These are phyloP conservation scores for Melieria omissa DNA, from an alignment of 2,888 invertebrate species.

Conservation along the genomic window DNA sequence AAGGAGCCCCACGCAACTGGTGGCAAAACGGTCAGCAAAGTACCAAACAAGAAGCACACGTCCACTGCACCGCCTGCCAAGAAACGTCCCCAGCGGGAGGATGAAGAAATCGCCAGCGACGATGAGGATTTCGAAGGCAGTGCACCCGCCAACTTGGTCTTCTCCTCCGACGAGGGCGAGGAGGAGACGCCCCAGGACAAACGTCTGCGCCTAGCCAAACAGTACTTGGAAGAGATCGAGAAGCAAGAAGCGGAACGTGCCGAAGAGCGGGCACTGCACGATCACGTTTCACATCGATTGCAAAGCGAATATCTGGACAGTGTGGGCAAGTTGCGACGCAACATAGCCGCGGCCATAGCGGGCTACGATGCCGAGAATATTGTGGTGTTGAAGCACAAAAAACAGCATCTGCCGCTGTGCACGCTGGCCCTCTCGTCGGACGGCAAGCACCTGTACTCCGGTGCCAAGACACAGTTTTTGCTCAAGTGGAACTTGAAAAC, in stretches of 20 bases:
- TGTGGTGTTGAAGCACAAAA: conserved; percentile 76
- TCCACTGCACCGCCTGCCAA: conserved; percentile 59
- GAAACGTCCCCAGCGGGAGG: conserved; percentile 57
- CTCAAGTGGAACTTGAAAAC: conserved; percentile 84
- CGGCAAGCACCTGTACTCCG: conserved; percentile 79
- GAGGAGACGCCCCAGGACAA: conserved; percentile 90
- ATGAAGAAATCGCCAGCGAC: conserved; percentile 75
- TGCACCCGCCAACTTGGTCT: conserved; percentile 46
- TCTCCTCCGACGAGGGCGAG: conserved; percentile 61
- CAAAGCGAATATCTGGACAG: conserved; percentile 88
- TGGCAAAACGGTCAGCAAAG: conserved; percentile 12
- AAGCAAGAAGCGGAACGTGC: conserved; percentile 79
- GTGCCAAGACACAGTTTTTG: conserved; percentile 88
- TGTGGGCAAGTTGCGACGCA: conserved; percentile 80
- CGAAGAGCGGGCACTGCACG: conserved; percentile 74
- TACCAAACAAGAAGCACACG: neutral
- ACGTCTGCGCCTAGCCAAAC: conserved; percentile 87
- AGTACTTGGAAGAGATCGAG: conserved; percentile 88
- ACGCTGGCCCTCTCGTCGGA: conserved; percentile 83
- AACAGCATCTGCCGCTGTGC: conserved; percentile 83
- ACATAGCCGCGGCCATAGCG: conserved; percentile 75
- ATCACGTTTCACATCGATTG: conserved; percentile 74
- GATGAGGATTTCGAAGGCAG: conserved; percentile 72
- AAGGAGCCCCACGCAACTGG: conserved; percentile 1
- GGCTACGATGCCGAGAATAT: conserved; percentile 67